Evolutionary conservation across 1,140 invertebrate genomes (phyloP), one percentile per base, ranked within the genome.

Genomic region (Idris sp.): DNA sequence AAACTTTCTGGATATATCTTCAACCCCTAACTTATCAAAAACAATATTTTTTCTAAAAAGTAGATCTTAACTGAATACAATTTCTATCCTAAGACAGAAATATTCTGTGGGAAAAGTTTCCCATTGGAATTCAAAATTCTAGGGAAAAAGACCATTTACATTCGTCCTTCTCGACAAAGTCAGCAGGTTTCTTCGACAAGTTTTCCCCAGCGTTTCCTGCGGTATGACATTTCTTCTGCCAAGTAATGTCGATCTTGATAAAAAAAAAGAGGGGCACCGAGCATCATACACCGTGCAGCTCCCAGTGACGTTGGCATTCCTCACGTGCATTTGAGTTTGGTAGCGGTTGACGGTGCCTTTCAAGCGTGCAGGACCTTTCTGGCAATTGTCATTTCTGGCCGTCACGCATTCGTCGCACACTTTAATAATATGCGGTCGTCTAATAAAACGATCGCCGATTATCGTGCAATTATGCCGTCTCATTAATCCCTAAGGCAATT

Each of bases 401-500:
- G 80, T 77, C 84, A 74, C 73, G 51, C 62, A 73, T 77, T 74
- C 64, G 61, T 67, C 67, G 54, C 41, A 22, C 7, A 30, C 46
- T 38, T 71, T 86, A 85, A 86, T 85, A 85, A 86, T 86, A 85
- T 86, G 19, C 19, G 19, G 19, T 6, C 83, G 84, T 76, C 81
- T 83, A 84, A 85, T 82, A 83, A 85, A 85, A 84, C 82, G 82
- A 85, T 84, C 79, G 82, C 51, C 82, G 83, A 86, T 87, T 85
- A 86, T 86, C 84, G 82, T 85, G 84, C 82, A 86, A 87, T 86
- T 86, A 87, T 86, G 83, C 84, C 84, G 84, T 86, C 84, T 86
- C 84, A 86, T 86, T 86, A 87, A 87, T 87, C 83, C 64, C 83
- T 79, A 44, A 64, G 53, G 81, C 80, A 87, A 85, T 85, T 86